Evolutionary conservation across 2,888 invertebrate genomes (phyloP).

Genomic region (Ametastegia equiseti): DNA sequence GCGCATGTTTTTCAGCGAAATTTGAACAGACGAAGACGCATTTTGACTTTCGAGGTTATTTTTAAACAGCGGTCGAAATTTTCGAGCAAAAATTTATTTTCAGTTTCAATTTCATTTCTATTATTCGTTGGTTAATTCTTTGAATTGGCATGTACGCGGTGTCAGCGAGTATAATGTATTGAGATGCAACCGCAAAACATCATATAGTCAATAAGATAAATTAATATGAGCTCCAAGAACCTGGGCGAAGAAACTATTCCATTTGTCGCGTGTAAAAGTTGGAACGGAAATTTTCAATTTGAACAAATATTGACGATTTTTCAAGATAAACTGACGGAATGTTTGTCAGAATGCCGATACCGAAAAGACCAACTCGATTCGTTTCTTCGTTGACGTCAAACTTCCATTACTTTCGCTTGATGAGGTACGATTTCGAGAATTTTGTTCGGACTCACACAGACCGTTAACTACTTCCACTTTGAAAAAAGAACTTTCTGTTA

Average conservation of each 20-base stretch:
- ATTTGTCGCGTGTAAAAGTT: neutral
- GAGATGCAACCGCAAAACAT: too few species aligned
- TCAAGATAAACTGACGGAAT: neutral
- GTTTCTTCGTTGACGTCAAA: neutral
- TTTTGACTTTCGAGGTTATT: neutral
- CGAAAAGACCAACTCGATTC: neutral
- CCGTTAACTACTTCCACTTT: neutral
- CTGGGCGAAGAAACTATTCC: neutral
- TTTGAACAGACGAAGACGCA: neutral
- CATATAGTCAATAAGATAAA: too few species aligned
- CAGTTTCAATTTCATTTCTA: neutral
- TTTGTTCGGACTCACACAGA: neutral
- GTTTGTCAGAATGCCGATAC: neutral
- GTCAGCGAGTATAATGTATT: too few species aligned
- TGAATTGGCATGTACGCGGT: too few species aligned
- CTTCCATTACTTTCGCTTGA: neutral
- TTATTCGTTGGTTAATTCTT: too few species aligned
- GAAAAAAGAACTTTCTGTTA: neutral
- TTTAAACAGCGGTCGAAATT: neutral
- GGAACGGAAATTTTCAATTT: neutral
- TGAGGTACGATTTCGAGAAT: neutral
- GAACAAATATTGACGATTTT: neutral
- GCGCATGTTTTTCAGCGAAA: neutral
- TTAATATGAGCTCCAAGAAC: neutral
- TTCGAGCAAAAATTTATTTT: neutral